Evolutionary conservation across 1,140 invertebrate genomes (phyloP), one percentile per base, ranked within the genome.

Genomic region (Drosophila chauvacae): DNA sequence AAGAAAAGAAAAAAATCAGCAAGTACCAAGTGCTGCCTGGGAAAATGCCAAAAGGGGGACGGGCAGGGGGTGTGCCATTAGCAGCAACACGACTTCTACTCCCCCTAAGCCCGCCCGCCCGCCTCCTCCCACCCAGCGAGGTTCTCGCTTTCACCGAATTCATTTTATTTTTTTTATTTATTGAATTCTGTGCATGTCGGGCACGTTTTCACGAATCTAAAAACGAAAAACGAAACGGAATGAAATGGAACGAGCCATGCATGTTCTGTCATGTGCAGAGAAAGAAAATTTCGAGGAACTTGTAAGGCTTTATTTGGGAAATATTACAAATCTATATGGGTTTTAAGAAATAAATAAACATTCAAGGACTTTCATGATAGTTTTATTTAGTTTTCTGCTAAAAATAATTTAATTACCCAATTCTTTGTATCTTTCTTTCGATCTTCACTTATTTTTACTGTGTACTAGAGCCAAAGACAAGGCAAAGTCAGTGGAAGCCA

Each of bases 101-200:
- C 45, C 26, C 7, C 39, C 28, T 28, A n/a, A n/a, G 11, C 33
- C 23, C 37, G 11, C 37, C 35, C 16, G 23, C 23, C 44, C n/a
- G n/a, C 47, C 30, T 20, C 48, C 47, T 55, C 44, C 55, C 23
- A 26, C 47, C 71, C 26, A 10, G 28, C 58, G 20, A 55, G 48
- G 72, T 88, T 82, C 81, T 88, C 84, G 84, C 84, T 88, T 88
- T 88, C 84, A 88, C 84, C 84, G 77, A 90, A 87, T 72, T 81
- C 77, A 84, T 84, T 90, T 84, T 82, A 77, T 83, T 87, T 83
- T 81, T 81, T 81, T 88, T 90, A 88, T 84, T 90, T 86, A 87
- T 87, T 90, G 81, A 90, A 88, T 84, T 88, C 80, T 90, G 64
- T 74, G 77, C 85, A 88, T 90, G 85, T 90, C 84, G 77, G 55